Conservation (phyloP, 2,797 vertebrate species). For the Coranthus polyacanthus region DNA sequence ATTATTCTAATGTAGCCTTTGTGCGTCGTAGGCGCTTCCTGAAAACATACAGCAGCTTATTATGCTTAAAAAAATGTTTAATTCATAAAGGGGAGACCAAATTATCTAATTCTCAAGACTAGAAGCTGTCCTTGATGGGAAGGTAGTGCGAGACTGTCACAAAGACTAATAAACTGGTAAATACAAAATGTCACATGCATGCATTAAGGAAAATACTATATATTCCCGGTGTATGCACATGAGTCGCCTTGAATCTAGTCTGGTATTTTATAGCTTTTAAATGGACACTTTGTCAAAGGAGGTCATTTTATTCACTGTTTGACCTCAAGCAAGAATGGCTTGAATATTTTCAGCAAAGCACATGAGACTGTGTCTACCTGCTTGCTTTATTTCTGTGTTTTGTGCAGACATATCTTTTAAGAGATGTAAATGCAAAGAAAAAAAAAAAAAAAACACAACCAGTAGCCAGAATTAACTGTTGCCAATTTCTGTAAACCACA, state of each 20-base stretch:
- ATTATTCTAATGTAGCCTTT: conserved; percentile 31
- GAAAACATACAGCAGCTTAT: conserved; percentile 29
- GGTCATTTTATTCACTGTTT: conserved; percentile 8
- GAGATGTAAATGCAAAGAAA: no score
- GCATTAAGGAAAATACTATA: conserved; percentile 17
- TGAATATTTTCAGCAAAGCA: not conserved
- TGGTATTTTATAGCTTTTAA: conserved; percentile 23
- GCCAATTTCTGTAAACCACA: no score
- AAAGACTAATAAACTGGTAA: conserved; percentile 39
- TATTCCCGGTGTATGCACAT: not conserved
- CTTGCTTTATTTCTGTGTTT: not conserved
- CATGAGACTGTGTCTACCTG: not conserved
- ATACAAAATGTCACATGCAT: conserved; percentile 25
- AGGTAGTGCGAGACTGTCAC: conserved; percentile 11
- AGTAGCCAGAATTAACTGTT: no score
- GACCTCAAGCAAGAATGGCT: not conserved
- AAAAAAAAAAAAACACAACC: no score
- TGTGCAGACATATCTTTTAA: not conserved
- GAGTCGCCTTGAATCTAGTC: not conserved
- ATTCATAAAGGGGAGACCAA: conserved; percentile 54
- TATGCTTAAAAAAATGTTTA: conserved; percentile 49
- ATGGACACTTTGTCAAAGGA: conserved; percentile 4
- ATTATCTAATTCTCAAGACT: conserved; percentile 28
- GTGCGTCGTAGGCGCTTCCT: conserved; percentile 32
- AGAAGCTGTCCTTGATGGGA: conserved; percentile 4